A percentile compares a stretch with the other conserved stretches of the same genome.
phyloP scores from a whole-genome alignment of 1,140 invertebrate species.

The Caenorhabditis elegans region DNA sequence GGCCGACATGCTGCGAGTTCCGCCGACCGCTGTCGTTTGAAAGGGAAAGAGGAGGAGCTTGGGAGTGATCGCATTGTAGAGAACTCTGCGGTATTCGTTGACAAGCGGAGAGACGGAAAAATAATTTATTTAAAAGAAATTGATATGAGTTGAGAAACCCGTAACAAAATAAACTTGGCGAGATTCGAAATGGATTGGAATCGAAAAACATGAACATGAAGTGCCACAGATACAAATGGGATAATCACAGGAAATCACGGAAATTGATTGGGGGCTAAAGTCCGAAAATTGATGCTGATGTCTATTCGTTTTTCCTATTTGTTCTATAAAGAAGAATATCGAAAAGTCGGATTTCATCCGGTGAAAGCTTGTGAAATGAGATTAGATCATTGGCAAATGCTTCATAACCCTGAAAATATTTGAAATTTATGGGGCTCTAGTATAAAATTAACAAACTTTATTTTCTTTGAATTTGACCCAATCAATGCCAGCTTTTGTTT shows the following conservation, averaged over 20 bases:
- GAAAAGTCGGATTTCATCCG: conserved; percentile 40
- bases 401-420: conserved; percentile 43
- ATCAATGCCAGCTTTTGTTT: neutral
- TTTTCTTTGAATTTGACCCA: conserved; percentile 27
- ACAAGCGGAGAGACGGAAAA: neutral
- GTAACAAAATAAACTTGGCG: neutral
- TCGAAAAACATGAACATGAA: too few relatives aligned
- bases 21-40: neutral
- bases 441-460: neutral
- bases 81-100: too few relatives aligned
- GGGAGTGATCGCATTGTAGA: too few relatives aligned
- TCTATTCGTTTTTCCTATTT: neutral
- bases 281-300: too few relatives aligned
- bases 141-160: neutral
- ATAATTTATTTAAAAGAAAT: neutral
- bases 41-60: neutral
- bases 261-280: too few relatives aligned
- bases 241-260: too few relatives aligned
- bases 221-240: too few relatives aligned
- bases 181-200: neutral
- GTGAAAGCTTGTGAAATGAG: conserved; percentile 44
- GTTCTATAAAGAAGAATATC: conserved; percentile 46
- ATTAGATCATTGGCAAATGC: conserved; percentile 47
- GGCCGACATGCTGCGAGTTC: neutral
- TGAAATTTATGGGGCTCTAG: neutral